phyloP scores from a whole-genome alignment of 2,888 invertebrate genomes.

The Drosophila helvetica region DNA sequence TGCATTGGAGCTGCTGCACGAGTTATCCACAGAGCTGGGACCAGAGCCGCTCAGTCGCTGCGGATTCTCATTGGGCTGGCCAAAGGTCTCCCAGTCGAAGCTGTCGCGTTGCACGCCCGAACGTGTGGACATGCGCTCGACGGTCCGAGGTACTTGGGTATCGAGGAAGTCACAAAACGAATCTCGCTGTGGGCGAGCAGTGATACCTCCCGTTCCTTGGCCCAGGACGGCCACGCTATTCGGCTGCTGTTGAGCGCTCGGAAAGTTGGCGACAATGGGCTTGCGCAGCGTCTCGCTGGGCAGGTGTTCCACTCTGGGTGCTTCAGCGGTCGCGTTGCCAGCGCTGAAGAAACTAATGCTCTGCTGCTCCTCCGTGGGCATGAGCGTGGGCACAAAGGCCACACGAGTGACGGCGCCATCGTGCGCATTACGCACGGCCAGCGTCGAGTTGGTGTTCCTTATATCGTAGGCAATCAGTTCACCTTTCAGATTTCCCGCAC shows the following conservation, averaged over 20 bases:
- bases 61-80: constrained; percentile 58
- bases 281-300: constrained; percentile 63
- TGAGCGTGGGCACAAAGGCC: constrained; percentile 76
- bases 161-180: constrained; percentile 83
- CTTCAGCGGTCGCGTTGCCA: constrained; percentile 41
- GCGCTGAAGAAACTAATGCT: constrained; percentile 63
- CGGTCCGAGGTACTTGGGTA: constrained; percentile 45
- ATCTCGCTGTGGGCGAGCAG: constrained; percentile 67
- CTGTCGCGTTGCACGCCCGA: constrained; percentile 74
- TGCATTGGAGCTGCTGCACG: constrained; percentile 36
- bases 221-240: constrained; percentile 21
- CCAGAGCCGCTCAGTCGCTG: constrained; percentile 45
- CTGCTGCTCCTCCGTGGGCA: constrained; percentile 53
- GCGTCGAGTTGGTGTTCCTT: constrained; percentile 75
- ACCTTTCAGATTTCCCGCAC: constrained; percentile 83
- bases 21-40: constrained; percentile 41
- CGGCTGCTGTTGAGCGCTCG: constrained; percentile 42
- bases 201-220: constrained; percentile 32
- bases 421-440: constrained; percentile 75
- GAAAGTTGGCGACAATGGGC: constrained; percentile 60
- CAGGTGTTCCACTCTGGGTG: constrained; percentile 37
- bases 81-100: constrained; percentile 81
- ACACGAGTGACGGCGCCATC: constrained; percentile 78
- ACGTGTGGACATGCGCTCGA: no score
- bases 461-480: constrained; percentile 82